A percentile compares a stretch with the other conserved stretches of the same genome.
phyloP scores from a whole-genome alignment of 2,797 vertebrate species.

The Erithacus rubecula region DNA sequence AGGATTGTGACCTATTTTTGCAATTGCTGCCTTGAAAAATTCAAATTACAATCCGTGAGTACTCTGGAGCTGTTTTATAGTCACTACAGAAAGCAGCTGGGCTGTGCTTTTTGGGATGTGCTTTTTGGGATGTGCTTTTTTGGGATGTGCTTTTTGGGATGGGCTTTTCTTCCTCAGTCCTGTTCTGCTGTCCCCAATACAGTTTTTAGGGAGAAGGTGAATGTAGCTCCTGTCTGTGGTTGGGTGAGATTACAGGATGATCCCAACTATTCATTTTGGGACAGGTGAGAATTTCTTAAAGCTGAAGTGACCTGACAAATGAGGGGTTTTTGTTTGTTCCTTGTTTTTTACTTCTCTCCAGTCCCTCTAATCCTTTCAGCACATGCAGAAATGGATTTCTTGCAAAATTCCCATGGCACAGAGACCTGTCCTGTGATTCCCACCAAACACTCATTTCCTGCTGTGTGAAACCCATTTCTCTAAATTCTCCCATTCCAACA shows the following conservation, averaged over 20 bases:
- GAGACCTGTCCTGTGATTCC: slow-evolving; percentile 25
- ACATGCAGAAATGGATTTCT: slow-evolving; percentile 37
- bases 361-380: slow-evolving; percentile 31
- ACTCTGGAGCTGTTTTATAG: neutral
- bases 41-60: neutral
- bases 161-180: neutral
- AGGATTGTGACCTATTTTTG: neutral
- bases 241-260: neutral
- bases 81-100: neutral
- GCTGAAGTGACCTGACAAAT: slow-evolving; percentile 21
- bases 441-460: slow-evolving; percentile 6
- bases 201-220: neutral
- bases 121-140: too few relatives aligned
- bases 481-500: slow-evolving; percentile 2
- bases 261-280: neutral
- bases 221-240: neutral
- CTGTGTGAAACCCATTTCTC: slow-evolving; percentile 41
- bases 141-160: neutral
- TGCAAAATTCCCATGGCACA: neutral
- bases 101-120: neutral
- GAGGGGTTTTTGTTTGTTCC: neutral
- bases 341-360: neutral
- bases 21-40: neutral
- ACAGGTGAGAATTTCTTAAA: neutral
- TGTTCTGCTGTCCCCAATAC: neutral